A percentile compares a stretch with the other conserved stretches of the same genome.
Evolutionary conservation across 2,888 invertebrate genomes (phyloP).

Genomic region (Chrysina gloriosa): DNA sequence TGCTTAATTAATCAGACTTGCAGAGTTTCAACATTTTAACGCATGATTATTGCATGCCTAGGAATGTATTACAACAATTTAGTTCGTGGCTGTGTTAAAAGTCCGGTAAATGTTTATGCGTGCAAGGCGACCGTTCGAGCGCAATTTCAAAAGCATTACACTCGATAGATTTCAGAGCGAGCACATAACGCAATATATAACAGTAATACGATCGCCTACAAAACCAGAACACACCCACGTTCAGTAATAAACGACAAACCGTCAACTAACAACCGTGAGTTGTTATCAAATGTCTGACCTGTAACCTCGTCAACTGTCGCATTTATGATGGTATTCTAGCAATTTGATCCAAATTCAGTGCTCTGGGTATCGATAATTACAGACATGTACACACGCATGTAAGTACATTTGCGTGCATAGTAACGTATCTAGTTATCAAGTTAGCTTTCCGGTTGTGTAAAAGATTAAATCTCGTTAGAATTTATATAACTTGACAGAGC

Average conservation of each 20-base stretch:
- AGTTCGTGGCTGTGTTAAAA: slow-evolving; percentile 9
- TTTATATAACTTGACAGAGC: neutral
- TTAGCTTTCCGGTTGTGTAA: neutral
- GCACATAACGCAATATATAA: slow-evolving; percentile 36
- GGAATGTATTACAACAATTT: slow-evolving; percentile 3
- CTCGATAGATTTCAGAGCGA: slow-evolving; percentile 31
- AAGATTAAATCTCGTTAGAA: neutral
- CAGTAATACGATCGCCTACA: slow-evolving; percentile 39
- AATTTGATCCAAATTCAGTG: slow-evolving; percentile 31
- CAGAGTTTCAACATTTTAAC: neutral
- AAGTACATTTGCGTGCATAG: neutral
- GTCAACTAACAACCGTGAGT: slow-evolving; percentile 47
- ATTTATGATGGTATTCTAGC: slow-evolving; percentile 32
- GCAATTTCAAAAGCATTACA: slow-evolving; percentile 32
- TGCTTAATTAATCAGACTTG: neutral
- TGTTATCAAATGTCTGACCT: slow-evolving; percentile 45
- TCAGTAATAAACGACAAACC: slow-evolving; percentile 46
- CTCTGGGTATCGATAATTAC: slow-evolving; percentile 19
- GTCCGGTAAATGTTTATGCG: slow-evolving; percentile 19
- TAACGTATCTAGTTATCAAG: slow-evolving; percentile 12
- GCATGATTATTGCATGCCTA: neutral
- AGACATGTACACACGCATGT: neutral
- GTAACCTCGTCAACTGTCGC: slow-evolving; percentile 43
- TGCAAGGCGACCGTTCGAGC: slow-evolving; percentile 6
- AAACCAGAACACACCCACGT: slow-evolving; percentile 45